Evolutionary conservation across 2,888 invertebrate species (phyloP).

Genomic region (Apamea monoglypha): DNA sequence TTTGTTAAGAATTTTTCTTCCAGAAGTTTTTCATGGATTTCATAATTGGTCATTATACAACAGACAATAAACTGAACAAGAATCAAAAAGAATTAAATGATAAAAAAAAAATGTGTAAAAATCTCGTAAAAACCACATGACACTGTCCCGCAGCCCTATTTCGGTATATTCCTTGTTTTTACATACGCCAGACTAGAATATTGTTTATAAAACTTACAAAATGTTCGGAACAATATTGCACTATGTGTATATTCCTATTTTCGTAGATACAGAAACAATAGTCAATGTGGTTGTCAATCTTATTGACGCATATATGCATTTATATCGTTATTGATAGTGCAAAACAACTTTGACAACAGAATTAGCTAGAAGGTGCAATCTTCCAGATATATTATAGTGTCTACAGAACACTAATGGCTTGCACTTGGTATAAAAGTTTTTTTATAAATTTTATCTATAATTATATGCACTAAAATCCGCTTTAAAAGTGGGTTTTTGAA

Average conservation of each 20-base stretch:
- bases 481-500: not conserved
- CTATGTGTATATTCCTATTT: constrained; percentile 42
- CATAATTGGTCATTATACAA: constrained; percentile 3
- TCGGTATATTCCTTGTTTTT: constrained; percentile 4
- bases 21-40: no score
- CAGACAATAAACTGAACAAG: not conserved
- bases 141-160: not conserved
- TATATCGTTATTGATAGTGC: constrained; percentile 8
- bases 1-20: not conserved
- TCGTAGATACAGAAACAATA: constrained; percentile 14
- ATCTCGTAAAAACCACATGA: constrained; percentile 1
- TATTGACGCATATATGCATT: constrained; percentile 29
- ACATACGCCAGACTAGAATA: constrained; percentile 56
- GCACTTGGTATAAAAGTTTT: not conserved
- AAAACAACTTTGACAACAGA: not conserved
- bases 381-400: not conserved
- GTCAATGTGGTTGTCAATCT: constrained; percentile 25
- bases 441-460: not conserved
- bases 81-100: not conserved
- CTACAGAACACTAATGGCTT: not conserved
- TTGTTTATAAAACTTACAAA: constrained; percentile 54
- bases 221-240: constrained; percentile 54
- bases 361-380: not conserved
- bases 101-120: not conserved
- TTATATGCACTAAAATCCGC: not conserved